Conservation (phyloP, 1,140 invertebrate species). For the Ostrea edulis region DNA sequence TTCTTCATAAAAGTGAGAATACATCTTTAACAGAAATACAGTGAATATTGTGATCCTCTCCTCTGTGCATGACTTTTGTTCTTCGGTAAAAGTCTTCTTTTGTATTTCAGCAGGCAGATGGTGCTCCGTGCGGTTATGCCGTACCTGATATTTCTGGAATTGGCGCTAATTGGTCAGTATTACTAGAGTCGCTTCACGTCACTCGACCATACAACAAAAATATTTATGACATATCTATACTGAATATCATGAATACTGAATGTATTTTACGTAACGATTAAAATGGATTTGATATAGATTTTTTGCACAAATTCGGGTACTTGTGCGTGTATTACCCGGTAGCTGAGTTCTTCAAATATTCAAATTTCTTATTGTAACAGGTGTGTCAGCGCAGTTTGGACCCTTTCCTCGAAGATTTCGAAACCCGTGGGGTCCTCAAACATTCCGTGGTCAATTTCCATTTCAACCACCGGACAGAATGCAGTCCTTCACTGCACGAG, state of each 20-base stretch:
- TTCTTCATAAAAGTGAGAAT: too few species aligned
- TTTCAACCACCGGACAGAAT: background rate
- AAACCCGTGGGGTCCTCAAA: background rate
- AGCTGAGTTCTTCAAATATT: background rate
- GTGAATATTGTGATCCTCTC: too few species aligned
- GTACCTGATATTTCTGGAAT: background rate
- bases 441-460: conserved; percentile 3
- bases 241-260: too few species aligned
- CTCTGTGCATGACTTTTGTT: too few species aligned
- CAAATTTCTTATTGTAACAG: background rate
- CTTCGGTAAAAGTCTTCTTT: too few species aligned
- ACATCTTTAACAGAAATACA: too few species aligned
- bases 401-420: background rate
- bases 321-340: background rate
- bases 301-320: background rate
- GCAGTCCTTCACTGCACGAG: background rate
- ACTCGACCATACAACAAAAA: background rate
- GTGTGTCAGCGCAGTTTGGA: background rate
- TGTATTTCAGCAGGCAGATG: background rate
- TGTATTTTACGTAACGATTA: background rate
- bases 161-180: background rate
- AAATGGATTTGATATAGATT: background rate
- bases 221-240: background rate
- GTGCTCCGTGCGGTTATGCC: background rate
- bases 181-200: background rate